phyloP scores from a whole-genome alignment of 2,113 vertebrate genomes.

The Boulengerochromis microlepis region DNA sequence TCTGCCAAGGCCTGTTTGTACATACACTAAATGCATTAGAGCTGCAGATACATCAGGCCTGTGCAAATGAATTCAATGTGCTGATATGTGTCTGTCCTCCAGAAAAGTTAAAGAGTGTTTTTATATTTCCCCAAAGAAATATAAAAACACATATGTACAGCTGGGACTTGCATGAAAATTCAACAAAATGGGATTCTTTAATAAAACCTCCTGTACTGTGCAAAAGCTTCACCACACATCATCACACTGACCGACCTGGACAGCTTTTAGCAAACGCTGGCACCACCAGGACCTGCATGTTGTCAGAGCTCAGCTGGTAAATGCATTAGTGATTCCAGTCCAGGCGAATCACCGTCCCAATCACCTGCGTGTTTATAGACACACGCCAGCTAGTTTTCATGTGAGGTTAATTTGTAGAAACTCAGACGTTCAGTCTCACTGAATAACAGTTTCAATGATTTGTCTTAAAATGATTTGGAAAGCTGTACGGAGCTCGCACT shows the following conservation, averaged over 20 bases:
- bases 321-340: not conserved
- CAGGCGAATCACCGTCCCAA: not conserved
- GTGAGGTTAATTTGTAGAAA: not conserved
- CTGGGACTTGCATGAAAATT: not conserved
- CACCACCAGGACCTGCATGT: not conserved
- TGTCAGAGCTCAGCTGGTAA: not conserved
- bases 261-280: not conserved
- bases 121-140: not conserved
- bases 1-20: not conserved
- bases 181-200: not conserved
- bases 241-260: not conserved
- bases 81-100: not conserved
- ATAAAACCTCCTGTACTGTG: not conserved
- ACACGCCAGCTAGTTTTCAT: not conserved
- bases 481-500: not conserved
- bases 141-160: not conserved
- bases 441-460: not conserved
- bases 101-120: not conserved
- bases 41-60: not conserved
- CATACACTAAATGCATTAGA: not conserved
- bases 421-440: not conserved
- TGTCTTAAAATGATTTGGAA: not conserved
- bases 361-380: not conserved
- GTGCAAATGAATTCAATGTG: not conserved
- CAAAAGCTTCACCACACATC: not conserved